Conservation (phyloP, 1,140 invertebrate species). For the Cyrtorhinus lividipennis region DNA sequence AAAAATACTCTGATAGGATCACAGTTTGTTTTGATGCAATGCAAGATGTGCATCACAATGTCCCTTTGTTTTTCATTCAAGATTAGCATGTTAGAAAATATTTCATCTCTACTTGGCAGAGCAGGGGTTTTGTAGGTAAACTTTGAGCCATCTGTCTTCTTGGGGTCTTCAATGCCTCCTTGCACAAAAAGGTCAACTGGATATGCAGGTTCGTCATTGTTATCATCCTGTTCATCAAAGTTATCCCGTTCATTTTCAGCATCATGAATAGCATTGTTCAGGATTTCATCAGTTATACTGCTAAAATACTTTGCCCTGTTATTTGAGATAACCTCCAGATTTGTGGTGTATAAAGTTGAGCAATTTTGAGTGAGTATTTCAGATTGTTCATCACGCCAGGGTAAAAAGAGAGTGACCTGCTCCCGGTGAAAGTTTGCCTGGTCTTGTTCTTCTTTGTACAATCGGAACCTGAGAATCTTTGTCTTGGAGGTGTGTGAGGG, state of each 20-base stretch:
- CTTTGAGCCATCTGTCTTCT: background rate
- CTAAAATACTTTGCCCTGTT: background rate
- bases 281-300: background rate
- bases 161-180: background rate
- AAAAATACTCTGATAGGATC: background rate
- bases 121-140: background rate
- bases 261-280: background rate
- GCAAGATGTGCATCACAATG: background rate
- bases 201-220: background rate
- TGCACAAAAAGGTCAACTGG: background rate
- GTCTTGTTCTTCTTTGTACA: too few species aligned
- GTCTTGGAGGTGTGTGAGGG: background rate
- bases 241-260: background rate
- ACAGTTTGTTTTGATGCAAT: background rate
- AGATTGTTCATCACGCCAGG: background rate
- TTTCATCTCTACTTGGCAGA: background rate
- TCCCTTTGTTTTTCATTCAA: conserved; percentile 8
- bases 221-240: background rate
- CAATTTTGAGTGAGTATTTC: background rate
- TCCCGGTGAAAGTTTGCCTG: background rate
- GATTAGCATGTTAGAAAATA: background rate
- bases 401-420: background rate
- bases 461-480: background rate
- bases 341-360: background rate
- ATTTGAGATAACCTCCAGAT: background rate